phyloP scores from a whole-genome alignment of 2,797 vertebrate genomes.

The Lepilemur ruficaudatus region DNA sequence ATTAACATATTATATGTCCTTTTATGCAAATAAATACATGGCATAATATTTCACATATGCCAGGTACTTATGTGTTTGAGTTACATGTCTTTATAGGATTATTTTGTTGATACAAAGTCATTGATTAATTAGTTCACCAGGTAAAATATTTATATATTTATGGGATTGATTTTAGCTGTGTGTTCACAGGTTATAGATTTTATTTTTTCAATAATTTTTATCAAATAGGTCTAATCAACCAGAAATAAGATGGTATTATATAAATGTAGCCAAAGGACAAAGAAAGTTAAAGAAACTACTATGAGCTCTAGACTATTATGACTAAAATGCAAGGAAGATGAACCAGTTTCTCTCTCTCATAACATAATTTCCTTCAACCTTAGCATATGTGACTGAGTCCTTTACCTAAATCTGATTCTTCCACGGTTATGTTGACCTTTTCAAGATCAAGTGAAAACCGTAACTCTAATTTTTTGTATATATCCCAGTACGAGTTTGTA shows the following conservation, averaged over 20 bases:
- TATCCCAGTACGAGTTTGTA: fast-evolving
- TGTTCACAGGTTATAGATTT: background rate
- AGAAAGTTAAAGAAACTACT: background rate
- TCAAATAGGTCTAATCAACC: background rate
- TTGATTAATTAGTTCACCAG: background rate
- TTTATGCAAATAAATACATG: background rate
- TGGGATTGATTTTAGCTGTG: background rate
- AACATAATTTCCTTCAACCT: background rate
- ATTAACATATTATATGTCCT: background rate
- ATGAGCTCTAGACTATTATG: background rate
- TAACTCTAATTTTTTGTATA: background rate
- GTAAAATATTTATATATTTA: background rate
- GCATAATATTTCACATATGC: background rate
- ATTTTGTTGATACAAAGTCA: background rate
- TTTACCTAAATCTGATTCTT: background rate
- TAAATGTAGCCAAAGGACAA: background rate
- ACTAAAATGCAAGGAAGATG: background rate
- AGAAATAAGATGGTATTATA: background rate
- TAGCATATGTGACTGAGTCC: background rate
- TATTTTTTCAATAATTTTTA: background rate
- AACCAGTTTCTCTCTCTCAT: background rate
- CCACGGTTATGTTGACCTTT: background rate
- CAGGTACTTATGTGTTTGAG: background rate
- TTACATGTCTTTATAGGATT: background rate
- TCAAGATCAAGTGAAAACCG: background rate